Conservation (phyloP, 2,113 vertebrate species). For the Phoenicopterus ruber region DNA sequence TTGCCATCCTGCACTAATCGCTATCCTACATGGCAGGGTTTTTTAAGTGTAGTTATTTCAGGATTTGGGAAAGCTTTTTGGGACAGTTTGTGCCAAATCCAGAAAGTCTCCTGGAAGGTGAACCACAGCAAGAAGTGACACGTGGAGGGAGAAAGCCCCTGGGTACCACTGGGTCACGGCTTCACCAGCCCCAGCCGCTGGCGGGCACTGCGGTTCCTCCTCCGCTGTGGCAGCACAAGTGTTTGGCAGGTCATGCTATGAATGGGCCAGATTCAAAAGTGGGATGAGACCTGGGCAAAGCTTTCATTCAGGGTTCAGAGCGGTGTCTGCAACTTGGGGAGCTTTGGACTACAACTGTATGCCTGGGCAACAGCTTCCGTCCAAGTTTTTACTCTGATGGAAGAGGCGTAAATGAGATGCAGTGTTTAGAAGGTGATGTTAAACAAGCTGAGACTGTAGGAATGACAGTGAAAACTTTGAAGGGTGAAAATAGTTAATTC, state of each 20-base stretch:
- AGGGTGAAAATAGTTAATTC: neutral
- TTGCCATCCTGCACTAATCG: neutral
- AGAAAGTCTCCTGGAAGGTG: neutral
- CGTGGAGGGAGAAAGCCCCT: neutral
- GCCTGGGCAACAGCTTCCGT: neutral
- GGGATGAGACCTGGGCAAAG: neutral
- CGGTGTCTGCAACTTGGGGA: neutral
- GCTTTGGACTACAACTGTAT: neutral
- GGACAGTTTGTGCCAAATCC: neutral
- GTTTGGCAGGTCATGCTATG: neutral
- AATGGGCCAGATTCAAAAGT: neutral
- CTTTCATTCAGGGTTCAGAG: neutral
- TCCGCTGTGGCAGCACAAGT: neutral
- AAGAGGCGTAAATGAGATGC: neutral
- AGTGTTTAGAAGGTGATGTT: neutral
- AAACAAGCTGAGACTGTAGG: neutral
- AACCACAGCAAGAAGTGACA: accelerated
- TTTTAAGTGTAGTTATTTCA: neutral
- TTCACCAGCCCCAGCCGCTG: neutral
- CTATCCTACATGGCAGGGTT: neutral
- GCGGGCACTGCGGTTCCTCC: accelerated
- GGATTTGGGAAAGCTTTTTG: neutral
- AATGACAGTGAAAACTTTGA: neutral
- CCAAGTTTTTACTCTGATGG: neutral
- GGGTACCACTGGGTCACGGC: neutral